These are phyloP conservation scores for Ennomos erosarius DNA, from an alignment of 2,888 invertebrate species.

Conservation along the genomic window DNA sequence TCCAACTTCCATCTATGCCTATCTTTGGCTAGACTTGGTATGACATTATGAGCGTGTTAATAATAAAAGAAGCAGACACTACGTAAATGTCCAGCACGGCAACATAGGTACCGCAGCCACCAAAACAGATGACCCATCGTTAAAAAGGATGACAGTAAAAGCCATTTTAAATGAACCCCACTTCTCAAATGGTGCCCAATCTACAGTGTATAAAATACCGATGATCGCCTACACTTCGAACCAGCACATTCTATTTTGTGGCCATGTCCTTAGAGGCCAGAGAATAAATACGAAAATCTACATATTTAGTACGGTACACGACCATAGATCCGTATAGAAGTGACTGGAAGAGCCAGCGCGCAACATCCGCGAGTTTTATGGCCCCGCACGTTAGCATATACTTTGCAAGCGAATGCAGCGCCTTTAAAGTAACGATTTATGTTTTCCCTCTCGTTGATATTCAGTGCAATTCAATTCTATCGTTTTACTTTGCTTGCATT, in stretches of 20 bases:
- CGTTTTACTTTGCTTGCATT: conserved; percentile 7
- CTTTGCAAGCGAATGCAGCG: conserved; percentile 26
- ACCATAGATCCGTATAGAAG: conserved; percentile 37
- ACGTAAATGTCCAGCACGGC: too few species aligned
- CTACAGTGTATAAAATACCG: conserved; percentile 25
- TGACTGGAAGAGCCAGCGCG: conserved; percentile 41
- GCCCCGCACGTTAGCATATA: conserved; percentile 25
- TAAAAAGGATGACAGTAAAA: too few species aligned
- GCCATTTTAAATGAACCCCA: conserved; percentile 7
- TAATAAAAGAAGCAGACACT: too few species aligned
- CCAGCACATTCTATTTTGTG: conserved; percentile 6
- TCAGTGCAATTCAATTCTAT: conserved; percentile 25
- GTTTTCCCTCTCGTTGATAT: conserved; percentile 18
- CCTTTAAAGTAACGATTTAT: conserved; percentile 22
- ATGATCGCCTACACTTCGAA: conserved; percentile 21
- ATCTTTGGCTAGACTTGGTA: too few species aligned
- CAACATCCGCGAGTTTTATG: conserved; percentile 24
- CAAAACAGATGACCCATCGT: too few species aligned
- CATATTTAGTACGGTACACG: conserved; percentile 49
- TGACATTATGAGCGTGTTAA: too few species aligned
- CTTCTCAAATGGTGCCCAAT: conserved; percentile 17
- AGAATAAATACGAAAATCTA: conserved; percentile 57
- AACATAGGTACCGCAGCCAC: too few species aligned
- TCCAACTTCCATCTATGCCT: too few species aligned
- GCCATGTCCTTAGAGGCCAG: conserved; percentile 31